phyloP scores from a whole-genome alignment of 1,140 invertebrate genomes.

The Vanessa atalanta region DNA sequence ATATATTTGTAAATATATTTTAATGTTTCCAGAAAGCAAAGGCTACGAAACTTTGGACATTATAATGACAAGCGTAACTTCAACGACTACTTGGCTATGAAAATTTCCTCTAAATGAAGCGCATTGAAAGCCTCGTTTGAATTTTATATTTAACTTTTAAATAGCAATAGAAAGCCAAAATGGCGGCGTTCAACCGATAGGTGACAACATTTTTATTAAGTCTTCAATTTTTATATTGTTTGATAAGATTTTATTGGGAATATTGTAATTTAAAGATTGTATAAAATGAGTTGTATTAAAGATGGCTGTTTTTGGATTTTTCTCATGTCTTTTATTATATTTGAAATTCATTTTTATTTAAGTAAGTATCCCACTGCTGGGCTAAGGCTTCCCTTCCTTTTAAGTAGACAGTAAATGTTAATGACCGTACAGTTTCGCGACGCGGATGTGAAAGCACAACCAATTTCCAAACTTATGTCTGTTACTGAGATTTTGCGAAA shows the following conservation, averaged over 20 bases:
- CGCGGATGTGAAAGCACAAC: no score
- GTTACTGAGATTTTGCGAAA: no score
- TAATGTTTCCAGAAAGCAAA: conserved; percentile 20
- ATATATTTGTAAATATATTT: conserved; percentile 8
- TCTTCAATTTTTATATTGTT: conserved; percentile 29
- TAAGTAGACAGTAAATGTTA: no score
- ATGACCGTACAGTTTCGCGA: no score
- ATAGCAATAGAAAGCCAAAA: conserved; percentile 26
- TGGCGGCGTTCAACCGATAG: conserved; percentile 23
- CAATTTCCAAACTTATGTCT: no score
- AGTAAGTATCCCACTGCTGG: no score
- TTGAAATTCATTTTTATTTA: no score
- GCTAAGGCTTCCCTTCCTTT: no score
- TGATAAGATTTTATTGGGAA: conserved; percentile 33
- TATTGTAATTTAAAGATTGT: not conserved
- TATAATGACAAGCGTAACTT: conserved; percentile 40
- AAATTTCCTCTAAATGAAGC: conserved; percentile 43
- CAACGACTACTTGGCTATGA: conserved; percentile 40
- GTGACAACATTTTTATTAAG: conserved; percentile 19
- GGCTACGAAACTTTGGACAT: conserved; percentile 25
- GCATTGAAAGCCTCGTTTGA: conserved; percentile 44
- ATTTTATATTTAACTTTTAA: conserved; percentile 50
- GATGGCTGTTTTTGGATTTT: not conserved
- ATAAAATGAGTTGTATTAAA: not conserved
- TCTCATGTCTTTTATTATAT: not conserved